Evolutionary conservation across 2,888 invertebrate species (phyloP).

Genomic region (Nomada ruficornis): DNA sequence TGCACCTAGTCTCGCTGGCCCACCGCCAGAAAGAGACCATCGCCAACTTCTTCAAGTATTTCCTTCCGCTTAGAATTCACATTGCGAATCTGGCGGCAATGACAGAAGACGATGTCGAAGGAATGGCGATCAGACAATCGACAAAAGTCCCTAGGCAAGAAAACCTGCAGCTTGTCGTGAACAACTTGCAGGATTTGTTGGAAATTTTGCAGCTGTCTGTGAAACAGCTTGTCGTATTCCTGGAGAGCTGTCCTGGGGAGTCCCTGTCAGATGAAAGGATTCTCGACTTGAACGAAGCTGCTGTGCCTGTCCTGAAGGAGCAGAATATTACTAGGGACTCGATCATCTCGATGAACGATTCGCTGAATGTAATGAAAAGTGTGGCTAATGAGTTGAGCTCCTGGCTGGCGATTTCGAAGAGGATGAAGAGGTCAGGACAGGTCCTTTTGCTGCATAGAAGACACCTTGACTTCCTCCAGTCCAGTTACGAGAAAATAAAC

Average conservation of each 20-base stretch:
- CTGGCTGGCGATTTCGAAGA: slow-evolving; percentile 20
- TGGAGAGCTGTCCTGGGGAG: slow-evolving; percentile 87
- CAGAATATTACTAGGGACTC: slow-evolving; percentile 74
- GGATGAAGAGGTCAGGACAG: slow-evolving; percentile 8
- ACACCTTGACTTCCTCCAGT: slow-evolving; percentile 66
- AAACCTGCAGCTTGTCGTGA: slow-evolving; percentile 82
- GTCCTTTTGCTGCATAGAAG: slow-evolving; percentile 43
- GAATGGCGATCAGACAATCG: neutral
- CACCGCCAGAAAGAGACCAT: slow-evolving; percentile 88
- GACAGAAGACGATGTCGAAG: neutral
- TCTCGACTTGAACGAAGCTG: slow-evolving; percentile 69
- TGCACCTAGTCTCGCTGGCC: slow-evolving; percentile 90
- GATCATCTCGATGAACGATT: slow-evolving; percentile 68
- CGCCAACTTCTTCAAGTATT: slow-evolving; percentile 84
- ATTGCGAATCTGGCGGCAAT: slow-evolving; percentile 66
- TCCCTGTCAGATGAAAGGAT: slow-evolving; percentile 70
- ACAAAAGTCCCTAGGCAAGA: slow-evolving; percentile 75
- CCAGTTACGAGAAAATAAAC: slow-evolving; percentile 17
- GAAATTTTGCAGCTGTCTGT: slow-evolving; percentile 86
- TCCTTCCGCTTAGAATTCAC: slow-evolving; percentile 71
- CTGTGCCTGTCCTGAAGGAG: slow-evolving; percentile 72
- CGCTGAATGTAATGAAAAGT: slow-evolving; percentile 59
- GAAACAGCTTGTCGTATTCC: slow-evolving; percentile 89
- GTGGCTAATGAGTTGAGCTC: slow-evolving; percentile 26
- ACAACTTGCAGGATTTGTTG: slow-evolving; percentile 85